Conservation (phyloP, 2,888 invertebrate species). For the Barypeithes pellucidus region DNA sequence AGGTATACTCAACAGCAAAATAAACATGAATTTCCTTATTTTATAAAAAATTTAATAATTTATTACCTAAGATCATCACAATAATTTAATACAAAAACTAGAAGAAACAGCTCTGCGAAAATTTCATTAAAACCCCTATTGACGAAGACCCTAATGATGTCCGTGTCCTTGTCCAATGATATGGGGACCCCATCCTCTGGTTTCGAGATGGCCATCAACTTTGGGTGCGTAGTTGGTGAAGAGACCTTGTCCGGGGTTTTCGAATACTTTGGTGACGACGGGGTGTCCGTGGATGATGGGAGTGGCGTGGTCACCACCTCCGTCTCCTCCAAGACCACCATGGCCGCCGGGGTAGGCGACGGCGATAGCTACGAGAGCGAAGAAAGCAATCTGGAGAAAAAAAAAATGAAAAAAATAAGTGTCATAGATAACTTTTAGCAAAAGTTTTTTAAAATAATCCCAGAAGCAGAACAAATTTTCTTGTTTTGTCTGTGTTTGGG, state of each 20-base stretch:
- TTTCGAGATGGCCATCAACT: slow-evolving; percentile 42
- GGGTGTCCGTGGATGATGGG: slow-evolving; percentile 50
- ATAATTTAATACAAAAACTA: slow-evolving; percentile 39
- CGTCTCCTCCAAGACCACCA: slow-evolving; percentile 23
- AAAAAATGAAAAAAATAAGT: too few species aligned
- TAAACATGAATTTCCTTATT: background rate
- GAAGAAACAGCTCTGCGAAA: slow-evolving; percentile 37
- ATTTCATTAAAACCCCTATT: slow-evolving; percentile 31
- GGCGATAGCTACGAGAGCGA: slow-evolving; percentile 43
- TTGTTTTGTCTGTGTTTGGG: too few species aligned
- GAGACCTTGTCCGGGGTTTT: slow-evolving; percentile 47
- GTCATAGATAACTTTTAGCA: too few species aligned
- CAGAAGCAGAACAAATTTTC: too few species aligned
- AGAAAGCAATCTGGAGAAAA: slow-evolving; percentile 44
- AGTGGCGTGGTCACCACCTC: slow-evolving; percentile 45
- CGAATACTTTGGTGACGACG: slow-evolving; percentile 48
- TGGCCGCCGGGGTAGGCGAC: slow-evolving; percentile 15
- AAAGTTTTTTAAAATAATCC: too few species aligned
- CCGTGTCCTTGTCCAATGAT: slow-evolving; percentile 31
- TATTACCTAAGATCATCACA: slow-evolving; percentile 49
- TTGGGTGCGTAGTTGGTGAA: slow-evolving; percentile 57
- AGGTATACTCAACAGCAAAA: background rate
- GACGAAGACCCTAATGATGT: slow-evolving; percentile 5
- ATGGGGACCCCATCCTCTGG: slow-evolving; percentile 57
- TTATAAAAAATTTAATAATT: slow-evolving; percentile 42